These are phyloP conservation scores for Lycodopsis pacificus DNA, from an alignment of 2,797 vertebrate genomes.

Conservation along the genomic window DNA sequence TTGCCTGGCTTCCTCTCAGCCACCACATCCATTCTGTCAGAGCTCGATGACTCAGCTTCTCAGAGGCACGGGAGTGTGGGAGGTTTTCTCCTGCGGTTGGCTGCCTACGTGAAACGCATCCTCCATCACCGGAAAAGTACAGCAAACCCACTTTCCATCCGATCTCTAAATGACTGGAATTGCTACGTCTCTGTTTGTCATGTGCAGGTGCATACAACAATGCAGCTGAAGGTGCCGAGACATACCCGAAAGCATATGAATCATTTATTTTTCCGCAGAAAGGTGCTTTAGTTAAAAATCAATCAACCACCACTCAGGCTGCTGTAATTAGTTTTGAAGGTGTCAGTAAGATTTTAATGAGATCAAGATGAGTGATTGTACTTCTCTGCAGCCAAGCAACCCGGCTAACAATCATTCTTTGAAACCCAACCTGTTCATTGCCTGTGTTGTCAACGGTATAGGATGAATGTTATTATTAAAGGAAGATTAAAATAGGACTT, in stretches of 20 bases:
- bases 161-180: constrained; percentile 49
- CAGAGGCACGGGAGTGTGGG: constrained; percentile 74
- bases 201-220: constrained; percentile 27
- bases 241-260: neutral
- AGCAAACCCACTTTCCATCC: constrained; percentile 52
- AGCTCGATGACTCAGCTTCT: constrained; percentile 80
- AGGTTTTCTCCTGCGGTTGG: constrained; percentile 70
- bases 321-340: constrained; percentile 43
- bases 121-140: constrained; percentile 55
- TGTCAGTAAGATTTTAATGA: constrained; percentile 47
- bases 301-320: constrained; percentile 24
- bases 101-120: constrained; percentile 76
- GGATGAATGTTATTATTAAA: constrained; percentile 57
- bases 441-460: constrained; percentile 46
- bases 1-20: constrained; percentile 53
- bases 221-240: constrained; percentile 7
- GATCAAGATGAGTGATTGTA: constrained; percentile 40
- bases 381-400: constrained; percentile 31
- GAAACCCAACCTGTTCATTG: constrained; percentile 42
- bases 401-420: constrained; percentile 28
- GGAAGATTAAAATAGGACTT: constrained; percentile 54
- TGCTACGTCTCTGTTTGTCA: constrained; percentile 15
- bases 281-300: constrained; percentile 23
- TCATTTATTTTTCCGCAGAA: constrained; percentile 12
- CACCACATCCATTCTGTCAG: constrained; percentile 69